These are phyloP conservation scores for Melitaea cinxia DNA, from an alignment of 1,140 invertebrate genomes.

Conservation along the genomic window DNA sequence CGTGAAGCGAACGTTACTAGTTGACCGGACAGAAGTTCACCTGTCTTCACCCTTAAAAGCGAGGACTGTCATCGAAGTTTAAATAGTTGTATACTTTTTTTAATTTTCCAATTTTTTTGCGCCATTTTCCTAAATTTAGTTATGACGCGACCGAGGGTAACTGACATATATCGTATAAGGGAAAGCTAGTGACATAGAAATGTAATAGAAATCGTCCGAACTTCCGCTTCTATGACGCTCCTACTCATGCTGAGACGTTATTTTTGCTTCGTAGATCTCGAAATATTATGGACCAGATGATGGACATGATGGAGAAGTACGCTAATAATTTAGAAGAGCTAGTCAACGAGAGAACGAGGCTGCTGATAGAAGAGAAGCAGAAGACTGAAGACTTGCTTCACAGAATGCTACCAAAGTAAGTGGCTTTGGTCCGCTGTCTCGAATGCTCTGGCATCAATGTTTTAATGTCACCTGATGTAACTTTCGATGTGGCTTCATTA, in stretches of 20 bases:
- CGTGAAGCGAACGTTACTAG: too few species aligned
- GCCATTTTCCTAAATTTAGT: too few species aligned
- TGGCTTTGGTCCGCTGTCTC: slow-evolving; percentile 36
- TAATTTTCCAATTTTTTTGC: too few species aligned
- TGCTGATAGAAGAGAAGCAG: slow-evolving; percentile 95
- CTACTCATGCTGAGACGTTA: neutral
- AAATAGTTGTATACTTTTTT: too few species aligned
- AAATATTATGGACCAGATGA: slow-evolving; percentile 98
- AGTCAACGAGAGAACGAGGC: slow-evolving; percentile 93
- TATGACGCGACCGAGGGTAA: too few species aligned
- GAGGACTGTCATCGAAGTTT: too few species aligned
- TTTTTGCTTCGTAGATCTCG: slow-evolving; percentile 83
- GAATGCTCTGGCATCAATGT: slow-evolving; percentile 24
- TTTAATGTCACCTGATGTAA: slow-evolving; percentile 32
- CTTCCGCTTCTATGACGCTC: too few species aligned
- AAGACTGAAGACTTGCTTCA: slow-evolving; percentile 96
- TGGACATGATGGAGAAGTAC: slow-evolving; percentile 98
- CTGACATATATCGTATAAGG: too few species aligned
- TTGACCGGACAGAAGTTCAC: too few species aligned
- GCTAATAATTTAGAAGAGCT: slow-evolving; percentile 96
- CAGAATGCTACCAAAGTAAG: slow-evolving; percentile 95
- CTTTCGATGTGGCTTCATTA: slow-evolving; percentile 43
- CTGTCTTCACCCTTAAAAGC: too few species aligned
- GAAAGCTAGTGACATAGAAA: too few species aligned
- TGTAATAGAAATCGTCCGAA: too few species aligned